A percentile compares a stretch with the other conserved stretches of the same genome.
These are phyloP conservation scores for Tiliacea citrago DNA, from an alignment of 2,888 invertebrate species.

Conservation along the genomic window DNA sequence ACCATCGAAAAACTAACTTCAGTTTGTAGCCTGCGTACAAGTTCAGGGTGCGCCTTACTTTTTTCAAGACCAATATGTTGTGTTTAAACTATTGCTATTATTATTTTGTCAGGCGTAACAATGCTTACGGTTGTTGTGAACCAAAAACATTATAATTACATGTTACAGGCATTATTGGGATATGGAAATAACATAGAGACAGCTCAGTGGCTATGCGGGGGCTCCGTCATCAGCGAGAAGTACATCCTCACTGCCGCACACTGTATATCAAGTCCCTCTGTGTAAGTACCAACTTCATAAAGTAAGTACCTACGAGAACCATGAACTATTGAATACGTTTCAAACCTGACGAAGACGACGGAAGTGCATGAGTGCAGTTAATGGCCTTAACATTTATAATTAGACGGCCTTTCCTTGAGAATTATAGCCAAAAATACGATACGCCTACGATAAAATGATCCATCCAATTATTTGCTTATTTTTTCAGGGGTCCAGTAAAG, in stretches of 20 bases:
- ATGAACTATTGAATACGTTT: not conserved
- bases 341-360: not conserved
- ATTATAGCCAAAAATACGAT: not conserved
- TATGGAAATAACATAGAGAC: slow-evolving; percentile 24
- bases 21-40: not conserved
- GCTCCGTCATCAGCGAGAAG: slow-evolving; percentile 50
- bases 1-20: not conserved
- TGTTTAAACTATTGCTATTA: not conserved
- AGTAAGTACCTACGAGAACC: not conserved
- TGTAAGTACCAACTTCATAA: slow-evolving; percentile 43
- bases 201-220: slow-evolving; percentile 54
- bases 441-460: not conserved
- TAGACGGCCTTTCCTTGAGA: not conserved
- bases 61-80: not conserved
- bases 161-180: slow-evolving; percentile 36
- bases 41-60: not conserved
- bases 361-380: not conserved
- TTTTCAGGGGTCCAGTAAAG: not conserved
- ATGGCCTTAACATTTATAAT: not conserved
- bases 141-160: not conserved
- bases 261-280: slow-evolving; percentile 24
- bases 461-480: not conserved
- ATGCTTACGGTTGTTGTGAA: not conserved
- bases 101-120: slow-evolving; percentile 1
- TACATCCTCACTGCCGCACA: slow-evolving; percentile 21